Evolutionary conservation across 1,140 invertebrate species (phyloP).

Genomic region (Aplysia californica): DNA sequence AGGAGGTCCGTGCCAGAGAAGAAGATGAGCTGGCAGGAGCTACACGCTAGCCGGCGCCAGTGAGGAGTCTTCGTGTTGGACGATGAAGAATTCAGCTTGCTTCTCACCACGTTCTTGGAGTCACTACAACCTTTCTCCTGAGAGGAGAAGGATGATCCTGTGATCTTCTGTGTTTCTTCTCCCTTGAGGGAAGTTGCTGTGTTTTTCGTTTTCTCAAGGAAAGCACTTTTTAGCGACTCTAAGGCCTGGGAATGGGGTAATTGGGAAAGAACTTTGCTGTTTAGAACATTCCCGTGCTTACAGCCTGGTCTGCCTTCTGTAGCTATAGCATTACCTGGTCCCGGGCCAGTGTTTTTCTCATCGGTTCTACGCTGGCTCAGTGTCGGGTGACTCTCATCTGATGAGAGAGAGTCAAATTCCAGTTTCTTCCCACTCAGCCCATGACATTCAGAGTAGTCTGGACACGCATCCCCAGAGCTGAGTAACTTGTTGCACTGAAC

Average conservation of each 20-base stretch:
- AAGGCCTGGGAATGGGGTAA: too few relatives aligned
- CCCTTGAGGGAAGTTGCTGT: background rate
- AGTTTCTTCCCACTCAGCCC: background rate
- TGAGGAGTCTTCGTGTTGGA: background rate
- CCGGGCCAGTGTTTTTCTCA: background rate
- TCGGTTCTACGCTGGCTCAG: background rate
- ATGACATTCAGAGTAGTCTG: background rate
- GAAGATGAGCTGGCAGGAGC: background rate
- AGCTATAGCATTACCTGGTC: background rate
- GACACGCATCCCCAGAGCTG: too few relatives aligned
- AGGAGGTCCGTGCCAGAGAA: slow-evolving; percentile 17
- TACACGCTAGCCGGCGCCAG: background rate
- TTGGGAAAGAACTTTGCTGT: background rate
- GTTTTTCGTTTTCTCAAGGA: too few relatives aligned
- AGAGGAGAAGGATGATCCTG: too few relatives aligned
- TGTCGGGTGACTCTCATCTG: background rate
- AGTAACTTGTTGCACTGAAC: background rate
- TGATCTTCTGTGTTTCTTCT: background rate
- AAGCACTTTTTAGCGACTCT: too few relatives aligned
- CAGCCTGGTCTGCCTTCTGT: background rate
- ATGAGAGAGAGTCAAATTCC: background rate
- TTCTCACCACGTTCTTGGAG: background rate
- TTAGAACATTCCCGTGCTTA: too few relatives aligned
- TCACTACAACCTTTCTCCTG: too few relatives aligned
- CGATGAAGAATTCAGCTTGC: background rate